Percentiles rank a stretch among this genome's conserved stretches.
These are phyloP conservation scores for Sebastolobus alascanus DNA, from an alignment of 2,797 vertebrate genomes.

Conservation along the genomic window DNA sequence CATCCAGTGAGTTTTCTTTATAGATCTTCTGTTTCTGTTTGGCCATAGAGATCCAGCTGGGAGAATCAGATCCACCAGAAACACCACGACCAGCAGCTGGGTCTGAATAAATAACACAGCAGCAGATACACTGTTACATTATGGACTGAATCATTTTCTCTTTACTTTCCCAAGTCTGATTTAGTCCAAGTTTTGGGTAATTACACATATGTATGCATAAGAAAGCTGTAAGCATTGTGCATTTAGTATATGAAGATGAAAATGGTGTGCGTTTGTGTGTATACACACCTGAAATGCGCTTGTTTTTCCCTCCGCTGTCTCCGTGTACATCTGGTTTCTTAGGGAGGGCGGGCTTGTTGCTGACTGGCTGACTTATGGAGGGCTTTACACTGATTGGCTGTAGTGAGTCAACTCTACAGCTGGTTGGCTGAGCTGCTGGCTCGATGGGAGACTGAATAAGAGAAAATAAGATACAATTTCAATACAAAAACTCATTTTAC, in stretches of 20 bases:
- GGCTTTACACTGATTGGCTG: constrained; percentile 60
- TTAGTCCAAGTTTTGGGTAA: too few relatives aligned
- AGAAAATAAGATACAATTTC: not conserved
- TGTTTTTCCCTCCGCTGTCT: constrained; percentile 76
- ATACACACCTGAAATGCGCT: constrained; percentile 60
- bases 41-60: constrained; percentile 89
- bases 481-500: not conserved
- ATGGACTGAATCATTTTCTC: not conserved
- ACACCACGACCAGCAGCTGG: constrained; percentile 34
- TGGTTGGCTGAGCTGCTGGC: constrained; percentile 33
- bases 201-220: not conserved
- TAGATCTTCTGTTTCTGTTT: constrained; percentile 90
- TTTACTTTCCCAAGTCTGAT: not conserved
- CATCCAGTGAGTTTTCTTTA: constrained; percentile 81
- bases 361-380: constrained; percentile 42
- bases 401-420: constrained; percentile 39
- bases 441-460: constrained; percentile 46
- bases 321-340: constrained; percentile 71
- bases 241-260: not conserved
- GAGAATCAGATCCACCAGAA: constrained; percentile 66
- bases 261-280: not conserved
- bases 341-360: constrained; percentile 69
- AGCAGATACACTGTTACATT: constrained; percentile 10
- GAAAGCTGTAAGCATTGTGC: not conserved
- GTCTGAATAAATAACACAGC: constrained; percentile 65